Evolutionary conservation across 2,888 invertebrate genomes (phyloP), one percentile per base, ranked within the genome.

Genomic region (Drosophila pseudotalamancana): DNA sequence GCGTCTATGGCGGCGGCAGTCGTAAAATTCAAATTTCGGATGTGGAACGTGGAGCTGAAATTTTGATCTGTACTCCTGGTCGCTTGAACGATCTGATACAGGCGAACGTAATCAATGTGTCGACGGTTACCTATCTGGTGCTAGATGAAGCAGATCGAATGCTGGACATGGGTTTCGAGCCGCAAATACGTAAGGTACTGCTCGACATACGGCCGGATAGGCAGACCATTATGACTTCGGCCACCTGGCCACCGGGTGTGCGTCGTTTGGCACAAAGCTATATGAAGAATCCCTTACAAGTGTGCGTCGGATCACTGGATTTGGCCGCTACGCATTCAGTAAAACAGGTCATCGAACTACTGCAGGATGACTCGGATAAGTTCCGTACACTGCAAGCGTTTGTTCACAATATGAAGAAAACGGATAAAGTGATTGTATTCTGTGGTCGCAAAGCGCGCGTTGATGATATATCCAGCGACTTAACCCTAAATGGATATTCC

Each of bases 171-270:
- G 96, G 96, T 14, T 97, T 97, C 88, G 96, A 96, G 85, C 96
- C 96, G 3, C 96, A 95, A 93, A 99, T 99, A 71, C 94, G 96
- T 32, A 96, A 96, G 89, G 94, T 96, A 11, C 91, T 97, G 72
- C 92, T 96, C 60, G 95, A 95, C 87, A 94, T 97, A 18, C 93
- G 97, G 51, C 97, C 97, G 6, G 97, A 97, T 88, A 92, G 98
- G 51, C 98, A 99, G 90, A 97, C 97, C n/a, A 94, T 98, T 0
- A 98, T 99, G 98, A 99, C 98, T 0, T 96, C 96, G 89, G 99
- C 99, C 11, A 99, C 99, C 0, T 99, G 98, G 99, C 98, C 98
- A 0, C 92, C 93, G 50, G 96, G 95, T 35, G 98, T 99, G 1
- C 93, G 97, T 12, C 93, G 96, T 14, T 92, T 99, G 35, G 98